A percentile compares a stretch with the other conserved stretches of the same genome.
Evolutionary conservation across 2,113 vertebrate genomes (phyloP).

Genomic region (Neotoma lepida): DNA sequence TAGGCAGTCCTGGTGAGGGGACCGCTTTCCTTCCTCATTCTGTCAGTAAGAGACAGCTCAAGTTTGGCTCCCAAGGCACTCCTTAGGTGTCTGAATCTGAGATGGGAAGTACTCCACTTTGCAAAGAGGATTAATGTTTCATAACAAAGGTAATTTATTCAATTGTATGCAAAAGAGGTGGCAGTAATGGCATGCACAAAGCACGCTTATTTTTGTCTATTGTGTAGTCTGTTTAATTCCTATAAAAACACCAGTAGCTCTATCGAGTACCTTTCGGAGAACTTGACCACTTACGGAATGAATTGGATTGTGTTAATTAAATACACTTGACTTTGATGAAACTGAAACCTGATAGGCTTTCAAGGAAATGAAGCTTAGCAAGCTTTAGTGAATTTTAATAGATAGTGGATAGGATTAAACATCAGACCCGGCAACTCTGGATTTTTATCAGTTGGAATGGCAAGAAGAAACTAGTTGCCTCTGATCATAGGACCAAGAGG

Average conservation of each 20-base stretch:
- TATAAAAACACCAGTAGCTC: conserved; percentile 79
- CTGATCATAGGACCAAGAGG: neutral
- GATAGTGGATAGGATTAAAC: conserved; percentile 76
- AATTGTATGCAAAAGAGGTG: conserved; percentile 85
- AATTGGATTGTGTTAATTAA: conserved; percentile 81
- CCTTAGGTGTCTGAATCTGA: conserved; percentile 71
- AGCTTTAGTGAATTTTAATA: conserved; percentile 81
- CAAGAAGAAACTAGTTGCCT: neutral
- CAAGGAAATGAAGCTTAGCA: conserved; percentile 79
- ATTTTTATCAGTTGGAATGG: conserved; percentile 49
- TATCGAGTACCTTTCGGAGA: conserved; percentile 77
- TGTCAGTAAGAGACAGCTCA: neutral
- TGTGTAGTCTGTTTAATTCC: conserved; percentile 82
- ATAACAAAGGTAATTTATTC: conserved; percentile 88
- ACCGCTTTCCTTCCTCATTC: neutral
- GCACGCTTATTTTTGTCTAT: conserved; percentile 78
- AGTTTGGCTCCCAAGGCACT: conserved; percentile 70
- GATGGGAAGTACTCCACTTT: conserved; percentile 84
- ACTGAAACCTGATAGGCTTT: conserved; percentile 75
- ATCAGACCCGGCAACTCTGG: conserved; percentile 68
- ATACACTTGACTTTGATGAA: conserved; percentile 81
- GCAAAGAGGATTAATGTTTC: conserved; percentile 88
- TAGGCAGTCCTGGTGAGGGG: neutral
- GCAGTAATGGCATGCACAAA: conserved; percentile 61
- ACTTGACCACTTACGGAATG: conserved; percentile 82